phyloP scores from a whole-genome alignment of 2,113 vertebrate species.

The Psammodynastes pulverulentus region DNA sequence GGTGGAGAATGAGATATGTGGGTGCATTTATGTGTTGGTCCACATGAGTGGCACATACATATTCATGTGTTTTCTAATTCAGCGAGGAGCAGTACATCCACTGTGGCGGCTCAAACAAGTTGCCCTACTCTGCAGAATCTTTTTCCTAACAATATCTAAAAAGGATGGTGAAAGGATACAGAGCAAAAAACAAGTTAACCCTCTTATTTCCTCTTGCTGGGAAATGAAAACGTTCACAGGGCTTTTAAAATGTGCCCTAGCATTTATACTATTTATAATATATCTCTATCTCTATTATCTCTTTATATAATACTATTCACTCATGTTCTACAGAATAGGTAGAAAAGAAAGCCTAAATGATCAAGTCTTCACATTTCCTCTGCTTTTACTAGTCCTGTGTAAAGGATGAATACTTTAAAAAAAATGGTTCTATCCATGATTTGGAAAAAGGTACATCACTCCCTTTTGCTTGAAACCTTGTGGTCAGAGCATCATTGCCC shows the following conservation, averaged over 20 bases:
- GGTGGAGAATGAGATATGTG: background rate
- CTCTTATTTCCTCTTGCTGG: background rate
- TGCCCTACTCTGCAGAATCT: background rate
- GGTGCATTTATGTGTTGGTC: background rate
- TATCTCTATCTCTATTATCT: background rate
- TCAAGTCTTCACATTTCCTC: background rate
- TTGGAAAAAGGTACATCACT: background rate
- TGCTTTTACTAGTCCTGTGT: background rate
- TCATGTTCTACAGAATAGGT: background rate
- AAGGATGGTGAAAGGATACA: background rate
- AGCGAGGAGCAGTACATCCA: background rate
- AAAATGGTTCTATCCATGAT: background rate
- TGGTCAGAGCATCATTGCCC: background rate
- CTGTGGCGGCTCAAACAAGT: background rate
- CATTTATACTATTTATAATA: background rate
- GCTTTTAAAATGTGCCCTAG: background rate
- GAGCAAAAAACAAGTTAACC: background rate
- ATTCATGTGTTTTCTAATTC: background rate
- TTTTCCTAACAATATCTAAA: background rate
- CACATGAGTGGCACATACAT: background rate
- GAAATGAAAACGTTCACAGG: background rate
- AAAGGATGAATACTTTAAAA: background rate
- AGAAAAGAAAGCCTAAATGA: background rate
- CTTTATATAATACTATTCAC: background rate
- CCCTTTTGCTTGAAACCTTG: background rate